Conservation (phyloP, 2,888 invertebrate genomes). For the Resseliella maxima region DNA sequence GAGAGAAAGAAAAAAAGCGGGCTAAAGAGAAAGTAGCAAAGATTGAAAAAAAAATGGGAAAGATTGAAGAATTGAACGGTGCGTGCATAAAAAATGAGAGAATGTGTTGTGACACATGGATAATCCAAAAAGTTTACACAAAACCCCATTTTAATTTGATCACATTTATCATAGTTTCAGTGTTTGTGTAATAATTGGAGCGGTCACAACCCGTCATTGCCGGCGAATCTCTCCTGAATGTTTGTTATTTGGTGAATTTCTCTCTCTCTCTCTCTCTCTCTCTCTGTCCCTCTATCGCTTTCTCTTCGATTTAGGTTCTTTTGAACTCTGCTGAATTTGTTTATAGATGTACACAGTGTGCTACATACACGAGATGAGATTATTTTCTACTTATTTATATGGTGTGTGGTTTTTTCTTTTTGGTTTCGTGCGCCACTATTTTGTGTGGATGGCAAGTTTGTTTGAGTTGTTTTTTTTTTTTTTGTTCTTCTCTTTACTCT, state of each 20-base stretch:
- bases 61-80: not conserved
- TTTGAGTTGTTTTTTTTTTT: not conserved
- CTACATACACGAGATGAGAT: not conserved
- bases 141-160: conserved; percentile 26
- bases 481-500: not conserved
- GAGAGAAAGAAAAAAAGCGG: not conserved
- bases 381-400: not conserved
- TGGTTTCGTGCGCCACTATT: not conserved
- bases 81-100: not conserved
- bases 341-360: not conserved
- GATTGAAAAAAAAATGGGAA: not conserved
- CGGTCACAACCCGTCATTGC: not conserved
- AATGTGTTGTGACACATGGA: conserved; percentile 9
- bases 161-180: not conserved
- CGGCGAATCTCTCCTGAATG: not conserved
- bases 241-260: too few species aligned
- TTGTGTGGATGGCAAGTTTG: not conserved
- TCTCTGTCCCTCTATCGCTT: too few species aligned
- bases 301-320: not conserved
- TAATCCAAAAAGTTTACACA: not conserved
- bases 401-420: not conserved
- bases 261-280: too few species aligned
- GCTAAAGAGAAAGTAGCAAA: too few species aligned
- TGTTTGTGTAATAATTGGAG: not conserved
- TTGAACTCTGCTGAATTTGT: not conserved